Evolutionary conservation across 2,888 invertebrate genomes (phyloP).

Genomic region (Polylopha cassiicola): DNA sequence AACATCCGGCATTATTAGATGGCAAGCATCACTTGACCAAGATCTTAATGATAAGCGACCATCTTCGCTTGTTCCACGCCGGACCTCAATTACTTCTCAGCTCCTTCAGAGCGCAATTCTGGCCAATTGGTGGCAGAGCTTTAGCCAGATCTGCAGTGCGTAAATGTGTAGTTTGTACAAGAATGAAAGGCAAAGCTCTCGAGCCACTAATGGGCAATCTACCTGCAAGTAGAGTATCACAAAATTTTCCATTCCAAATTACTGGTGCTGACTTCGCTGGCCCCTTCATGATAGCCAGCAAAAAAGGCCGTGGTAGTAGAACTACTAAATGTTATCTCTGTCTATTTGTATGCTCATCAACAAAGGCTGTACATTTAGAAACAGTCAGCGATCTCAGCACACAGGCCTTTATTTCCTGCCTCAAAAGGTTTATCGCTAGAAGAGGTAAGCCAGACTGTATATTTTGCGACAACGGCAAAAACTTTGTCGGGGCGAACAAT

Average conservation of each 20-base stretch:
- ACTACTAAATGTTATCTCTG: conserved; percentile 25
- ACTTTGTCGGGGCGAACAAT: conserved; percentile 26
- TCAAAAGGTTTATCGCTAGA: conserved; percentile 25
- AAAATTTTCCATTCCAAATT: conserved; percentile 19
- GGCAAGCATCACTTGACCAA: conserved; percentile 21
- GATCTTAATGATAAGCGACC: conserved; percentile 19
- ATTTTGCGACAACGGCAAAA: conserved; percentile 26
- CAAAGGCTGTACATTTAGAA: conserved; percentile 22
- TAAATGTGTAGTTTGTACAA: conserved; percentile 18
- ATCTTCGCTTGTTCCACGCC: conserved; percentile 22
- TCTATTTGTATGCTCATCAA: conserved; percentile 22
- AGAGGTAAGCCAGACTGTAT: conserved; percentile 23
- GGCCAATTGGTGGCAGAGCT: conserved; percentile 25
- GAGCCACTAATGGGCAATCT: conserved; percentile 23
- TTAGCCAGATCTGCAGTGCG: conserved; percentile 15
- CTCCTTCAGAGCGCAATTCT: conserved; percentile 23
- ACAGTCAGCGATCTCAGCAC: conserved; percentile 22
- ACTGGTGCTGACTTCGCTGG: conserved; percentile 25
- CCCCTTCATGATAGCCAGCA: conserved; percentile 21
- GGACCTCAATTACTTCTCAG: conserved; percentile 26
- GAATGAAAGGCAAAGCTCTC: conserved; percentile 12
- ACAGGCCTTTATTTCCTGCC: conserved; percentile 20
- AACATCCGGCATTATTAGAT: conserved; percentile 19
- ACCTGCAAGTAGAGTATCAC: conserved; percentile 13
- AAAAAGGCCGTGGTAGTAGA: conserved; percentile 19